A percentile compares a stretch with the other conserved stretches of the same genome.
These are phyloP conservation scores for Parasteatoda tepidariorum DNA, from an alignment of 1,140 invertebrate genomes.

Conservation along the genomic window DNA sequence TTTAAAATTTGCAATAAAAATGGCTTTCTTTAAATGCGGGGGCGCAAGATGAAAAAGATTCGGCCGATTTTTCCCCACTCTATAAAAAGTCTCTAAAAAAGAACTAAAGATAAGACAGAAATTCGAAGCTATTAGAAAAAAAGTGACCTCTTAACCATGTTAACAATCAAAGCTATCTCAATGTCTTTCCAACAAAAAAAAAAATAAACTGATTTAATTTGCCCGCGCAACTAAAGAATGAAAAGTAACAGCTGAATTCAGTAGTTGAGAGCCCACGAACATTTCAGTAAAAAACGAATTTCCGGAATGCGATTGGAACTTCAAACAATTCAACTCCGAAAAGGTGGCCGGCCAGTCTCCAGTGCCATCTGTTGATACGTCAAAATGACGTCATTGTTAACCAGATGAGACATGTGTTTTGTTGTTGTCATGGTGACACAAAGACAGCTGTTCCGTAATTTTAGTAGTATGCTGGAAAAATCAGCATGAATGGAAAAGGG, in stretches of 20 bases:
- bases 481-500: neutral
- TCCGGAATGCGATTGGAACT: neutral
- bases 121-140: too few species aligned
- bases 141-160: too few species aligned
- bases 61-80: too few species aligned
- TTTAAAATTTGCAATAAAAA: too few species aligned
- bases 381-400: constrained; percentile 22
- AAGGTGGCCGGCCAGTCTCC: constrained; percentile 31
- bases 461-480: neutral
- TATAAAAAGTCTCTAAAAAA: too few species aligned
- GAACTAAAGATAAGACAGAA: too few species aligned
- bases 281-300: neutral
- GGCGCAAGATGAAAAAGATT: too few species aligned
- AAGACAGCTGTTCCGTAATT: constrained; percentile 15
- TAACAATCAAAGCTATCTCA: too few species aligned
- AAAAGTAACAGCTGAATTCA: neutral
- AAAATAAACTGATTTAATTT: too few species aligned
- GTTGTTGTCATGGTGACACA: constrained; percentile 3
- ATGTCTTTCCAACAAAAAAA: too few species aligned
- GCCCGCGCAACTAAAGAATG: neutral
- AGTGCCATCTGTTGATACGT: constrained; percentile 20
- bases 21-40: too few species aligned
- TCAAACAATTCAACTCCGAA: neutral
- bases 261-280: neutral
- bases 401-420: constrained; percentile 42